A percentile compares a stretch with the other conserved stretches of the same genome.
Conservation (phyloP, 2,113 vertebrate species). For the Brachypteracias leptosomus region DNA sequence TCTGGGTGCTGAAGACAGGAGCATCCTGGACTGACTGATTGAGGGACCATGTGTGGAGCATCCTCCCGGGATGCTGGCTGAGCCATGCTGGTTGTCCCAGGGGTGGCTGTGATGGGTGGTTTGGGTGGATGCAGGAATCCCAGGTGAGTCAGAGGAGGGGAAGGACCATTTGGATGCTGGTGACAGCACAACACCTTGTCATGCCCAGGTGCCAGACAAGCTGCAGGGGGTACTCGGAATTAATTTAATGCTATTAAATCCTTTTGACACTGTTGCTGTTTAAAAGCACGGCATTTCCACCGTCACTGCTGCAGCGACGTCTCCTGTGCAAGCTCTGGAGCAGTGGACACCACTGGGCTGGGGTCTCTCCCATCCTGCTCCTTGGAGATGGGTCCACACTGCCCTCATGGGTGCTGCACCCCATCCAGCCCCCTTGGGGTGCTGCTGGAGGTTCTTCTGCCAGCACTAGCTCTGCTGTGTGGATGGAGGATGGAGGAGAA, state of each 20-base stretch:
- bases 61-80: accelerated
- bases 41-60: accelerated
- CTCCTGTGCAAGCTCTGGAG: not conserved
- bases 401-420: not conserved
- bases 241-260: not conserved
- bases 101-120: not conserved
- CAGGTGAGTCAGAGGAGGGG: accelerated
- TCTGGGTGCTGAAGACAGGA: not conserved
- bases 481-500: too few species aligned
- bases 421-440: too few species aligned
- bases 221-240: not conserved
- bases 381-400: accelerated
- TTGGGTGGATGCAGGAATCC: not conserved
- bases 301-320: not conserved
- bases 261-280: not conserved
- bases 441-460: not conserved
- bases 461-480: not conserved
- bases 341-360: accelerated
- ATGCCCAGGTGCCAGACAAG: not conserved
- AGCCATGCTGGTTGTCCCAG: accelerated
- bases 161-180: not conserved
- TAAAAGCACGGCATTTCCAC: not conserved
- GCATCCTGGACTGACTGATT: accelerated
- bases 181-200: accelerated
- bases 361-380: not conserved